phyloP scores from a whole-genome alignment of 2,113 vertebrate genomes.

The Chaetops frenatus region DNA sequence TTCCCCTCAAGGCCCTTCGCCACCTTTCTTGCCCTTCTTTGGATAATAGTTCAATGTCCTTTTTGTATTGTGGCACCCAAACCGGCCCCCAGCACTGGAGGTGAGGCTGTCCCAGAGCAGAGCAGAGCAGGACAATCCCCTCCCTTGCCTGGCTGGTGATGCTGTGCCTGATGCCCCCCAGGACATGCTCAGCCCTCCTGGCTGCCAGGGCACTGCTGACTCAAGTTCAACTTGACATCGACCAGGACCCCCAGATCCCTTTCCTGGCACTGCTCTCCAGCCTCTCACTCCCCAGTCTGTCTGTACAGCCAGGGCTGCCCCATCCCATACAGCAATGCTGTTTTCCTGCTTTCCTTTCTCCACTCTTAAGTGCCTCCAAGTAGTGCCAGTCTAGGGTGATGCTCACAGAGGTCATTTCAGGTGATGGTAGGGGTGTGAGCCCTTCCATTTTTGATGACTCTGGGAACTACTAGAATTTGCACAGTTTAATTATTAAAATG shows the following conservation, averaged over 20 bases:
- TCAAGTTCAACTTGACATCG: accelerated
- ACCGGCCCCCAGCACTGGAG: accelerated
- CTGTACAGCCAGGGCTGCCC: accelerated
- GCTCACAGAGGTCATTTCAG: not conserved
- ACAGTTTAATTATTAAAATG: not conserved
- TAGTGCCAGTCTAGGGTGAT: not conserved
- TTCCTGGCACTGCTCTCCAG: accelerated
- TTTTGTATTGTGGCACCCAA: not conserved
- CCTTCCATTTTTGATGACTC: not conserved
- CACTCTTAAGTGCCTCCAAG: not conserved
- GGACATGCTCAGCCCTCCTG: not conserved
- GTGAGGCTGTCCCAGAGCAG: accelerated
- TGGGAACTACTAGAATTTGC: not conserved
- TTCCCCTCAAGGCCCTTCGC: not conserved
- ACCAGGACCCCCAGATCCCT: not conserved
- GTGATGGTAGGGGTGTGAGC: not conserved
- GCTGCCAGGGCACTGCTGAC: not conserved
- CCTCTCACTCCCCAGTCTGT: accelerated
- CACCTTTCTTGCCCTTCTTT: not conserved
- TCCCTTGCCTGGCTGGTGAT: not conserved
- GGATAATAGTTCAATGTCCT: accelerated
- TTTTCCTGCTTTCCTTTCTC: not conserved
- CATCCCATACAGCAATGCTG: not conserved
- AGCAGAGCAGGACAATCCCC: not conserved
- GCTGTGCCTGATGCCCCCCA: not conserved